A percentile compares a stretch with the other conserved stretches of the same genome.
phyloP scores from a whole-genome alignment of 1,140 invertebrate genomes.

The Hermetia illucens region DNA sequence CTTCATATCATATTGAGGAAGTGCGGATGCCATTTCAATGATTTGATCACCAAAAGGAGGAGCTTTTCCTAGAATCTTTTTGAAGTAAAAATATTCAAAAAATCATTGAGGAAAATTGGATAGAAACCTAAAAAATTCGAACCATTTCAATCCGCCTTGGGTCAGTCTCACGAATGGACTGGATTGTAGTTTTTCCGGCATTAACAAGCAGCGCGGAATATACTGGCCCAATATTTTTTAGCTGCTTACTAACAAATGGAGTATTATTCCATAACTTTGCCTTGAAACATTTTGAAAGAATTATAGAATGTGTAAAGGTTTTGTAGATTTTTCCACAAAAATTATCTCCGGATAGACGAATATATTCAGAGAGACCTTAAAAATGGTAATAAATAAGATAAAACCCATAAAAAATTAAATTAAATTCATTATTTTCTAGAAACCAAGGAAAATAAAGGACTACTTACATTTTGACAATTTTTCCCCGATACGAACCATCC shows the following conservation, averaged over 20 bases:
- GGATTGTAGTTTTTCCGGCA: conserved; percentile 50
- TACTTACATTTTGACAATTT: conserved; percentile 52
- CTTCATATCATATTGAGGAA: conserved; percentile 16
- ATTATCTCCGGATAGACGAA: conserved; percentile 30
- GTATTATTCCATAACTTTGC: conserved; percentile 64
- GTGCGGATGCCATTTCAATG: conserved; percentile 12
- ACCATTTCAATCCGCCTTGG: conserved; percentile 62
- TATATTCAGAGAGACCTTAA: conserved; percentile 20
- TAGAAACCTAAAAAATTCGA: too few relatives aligned
- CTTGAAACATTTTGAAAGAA: conserved; percentile 49
- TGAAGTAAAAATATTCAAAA: conserved; percentile 1
- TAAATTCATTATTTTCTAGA: background rate
- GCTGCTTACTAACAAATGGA: conserved; percentile 48
- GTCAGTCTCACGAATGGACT: conserved; percentile 46
- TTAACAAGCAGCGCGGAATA: conserved; percentile 47
- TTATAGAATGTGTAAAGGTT: conserved; percentile 40
- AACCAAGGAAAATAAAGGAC: background rate
- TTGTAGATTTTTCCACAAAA: conserved; percentile 28
- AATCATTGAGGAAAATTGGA: too few relatives aligned
- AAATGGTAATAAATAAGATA: too few relatives aligned
- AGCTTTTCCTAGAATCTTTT: conserved; percentile 17
- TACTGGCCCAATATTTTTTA: conserved; percentile 52
- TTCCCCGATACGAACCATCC: conserved; percentile 49
- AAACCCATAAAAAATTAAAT: too few relatives aligned
- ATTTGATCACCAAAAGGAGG: conserved; percentile 23